Percentiles rank a stretch among this genome's conserved stretches.
Evolutionary conservation across 2,797 vertebrate genomes (phyloP).

Genomic region (Choloepus didactylus): DNA sequence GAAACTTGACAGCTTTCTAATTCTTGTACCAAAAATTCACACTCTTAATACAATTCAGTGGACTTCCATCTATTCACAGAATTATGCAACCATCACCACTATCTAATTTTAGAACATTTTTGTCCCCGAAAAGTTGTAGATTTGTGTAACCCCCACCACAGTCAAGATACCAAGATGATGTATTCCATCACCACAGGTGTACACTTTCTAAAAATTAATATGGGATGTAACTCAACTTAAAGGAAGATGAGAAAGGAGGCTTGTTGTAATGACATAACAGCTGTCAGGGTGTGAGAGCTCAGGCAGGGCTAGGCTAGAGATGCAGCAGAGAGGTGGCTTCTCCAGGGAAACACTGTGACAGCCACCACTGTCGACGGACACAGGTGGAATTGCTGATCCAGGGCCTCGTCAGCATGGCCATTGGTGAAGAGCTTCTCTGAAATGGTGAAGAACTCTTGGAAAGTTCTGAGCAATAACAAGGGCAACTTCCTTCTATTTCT

Average conservation of each 20-base stretch:
- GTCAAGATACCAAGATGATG: accelerated
- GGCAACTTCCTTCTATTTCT: background rate
- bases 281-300: accelerated
- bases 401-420: accelerated
- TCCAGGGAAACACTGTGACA: accelerated
- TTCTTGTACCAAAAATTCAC: background rate
- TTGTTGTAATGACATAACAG: accelerated
- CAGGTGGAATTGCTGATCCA: accelerated
- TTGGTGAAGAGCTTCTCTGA: accelerated
- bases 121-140: background rate
- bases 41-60: background rate
- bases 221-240: too few species aligned
- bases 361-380: accelerated
- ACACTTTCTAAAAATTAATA: background rate
- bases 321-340: accelerated
- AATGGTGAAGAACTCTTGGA: background rate
- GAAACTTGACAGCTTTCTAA: background rate
- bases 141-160: background rate
- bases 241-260: background rate
- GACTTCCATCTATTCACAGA: background rate
- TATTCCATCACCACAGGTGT: background rate
- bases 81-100: background rate
- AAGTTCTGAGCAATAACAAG: background rate
- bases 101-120: background rate
- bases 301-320: background rate